A percentile compares a stretch with the other conserved stretches of the same genome.
Conservation (phyloP, 2,797 vertebrate genomes). For the Lycodopsis pacificus region DNA sequence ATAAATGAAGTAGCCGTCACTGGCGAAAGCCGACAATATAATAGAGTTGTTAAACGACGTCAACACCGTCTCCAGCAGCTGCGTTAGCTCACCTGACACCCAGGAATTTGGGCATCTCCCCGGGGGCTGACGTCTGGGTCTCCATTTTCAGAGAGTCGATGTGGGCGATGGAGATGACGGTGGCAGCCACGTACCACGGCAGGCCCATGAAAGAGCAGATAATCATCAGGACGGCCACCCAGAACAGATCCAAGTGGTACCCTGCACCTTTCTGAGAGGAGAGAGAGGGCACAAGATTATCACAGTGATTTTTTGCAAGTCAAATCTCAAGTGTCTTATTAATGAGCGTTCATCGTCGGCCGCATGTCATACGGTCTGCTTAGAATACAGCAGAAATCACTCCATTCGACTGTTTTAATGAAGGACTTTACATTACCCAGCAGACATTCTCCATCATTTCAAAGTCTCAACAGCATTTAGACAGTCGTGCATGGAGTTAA, state of each 20-base stretch:
- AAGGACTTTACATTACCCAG: background rate
- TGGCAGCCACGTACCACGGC: constrained; percentile 98
- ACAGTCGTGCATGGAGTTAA: background rate
- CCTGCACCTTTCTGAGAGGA: constrained; percentile 95
- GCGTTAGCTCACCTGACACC: constrained; percentile 90
- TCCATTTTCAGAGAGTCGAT: constrained; percentile 99
- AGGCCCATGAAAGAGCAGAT: constrained; percentile 97
- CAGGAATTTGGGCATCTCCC: constrained; percentile 96
- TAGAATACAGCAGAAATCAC: background rate
- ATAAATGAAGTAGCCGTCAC: background rate
- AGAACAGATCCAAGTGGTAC: constrained; percentile 97
- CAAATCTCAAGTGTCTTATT: background rate
- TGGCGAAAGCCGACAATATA: background rate
- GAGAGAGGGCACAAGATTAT: background rate
- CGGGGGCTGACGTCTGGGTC: constrained; percentile 96
- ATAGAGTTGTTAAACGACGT: background rate
- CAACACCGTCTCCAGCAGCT: background rate
- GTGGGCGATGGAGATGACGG: constrained; percentile 98
- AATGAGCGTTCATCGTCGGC: background rate
- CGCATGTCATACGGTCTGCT: too few species aligned
- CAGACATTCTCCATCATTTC: too few species aligned
- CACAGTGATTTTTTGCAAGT: background rate
- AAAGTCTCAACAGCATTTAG: background rate
- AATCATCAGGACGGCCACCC: constrained; percentile 94
- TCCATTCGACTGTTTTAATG: background rate